Evolutionary conservation across 2,113 vertebrate genomes (phyloP), one percentile per base, ranked within the genome.

Genomic region (Romanogobio albipinnatus): DNA sequence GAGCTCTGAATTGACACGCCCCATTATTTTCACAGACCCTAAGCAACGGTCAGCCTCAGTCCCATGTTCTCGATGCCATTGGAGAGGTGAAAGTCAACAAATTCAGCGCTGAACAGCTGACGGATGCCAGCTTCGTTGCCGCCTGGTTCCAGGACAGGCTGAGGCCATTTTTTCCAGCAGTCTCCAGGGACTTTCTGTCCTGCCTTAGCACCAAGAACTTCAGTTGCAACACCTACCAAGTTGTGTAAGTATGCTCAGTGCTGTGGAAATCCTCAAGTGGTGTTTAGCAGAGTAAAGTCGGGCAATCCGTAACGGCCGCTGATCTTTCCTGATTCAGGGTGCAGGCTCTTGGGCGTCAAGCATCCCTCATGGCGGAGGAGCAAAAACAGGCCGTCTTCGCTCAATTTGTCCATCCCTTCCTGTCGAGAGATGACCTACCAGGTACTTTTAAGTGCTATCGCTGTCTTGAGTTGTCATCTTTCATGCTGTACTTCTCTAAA

Each of bases 351-450:
- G 79, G 84, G 45, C 62, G 10, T 39, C 90, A 88, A 76, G 84
- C 1, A 4, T 10, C 51, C 26, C 68, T 39, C 74, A 91, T 92
- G 91, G 29, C 84, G 47, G 66, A 19, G 43, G 9, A 84, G 19
- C 39, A 14, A 53, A 81, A 87, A 51, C 61, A 10, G 61, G 11
- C 49, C 29, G 82, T 93, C 73, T 91, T 86, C 78, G 86, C 76
- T 78, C 22, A 85, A 17, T 92, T 91, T 71, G 86, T 93, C 85
- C n/a, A 83, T 53, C 86, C 85, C 17, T 93, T 92, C 91, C 89
- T 92, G 1, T 88, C 86, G 43, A 88, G 86, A 74, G 83, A 56
- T 76, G 81, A 88, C 71, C 84, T 79, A 29, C 13, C 81, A 86
- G 91, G 91, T 92, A 90, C 83, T 59, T 9, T 4, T 17, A 1